phyloP scores from a whole-genome alignment of 2,888 invertebrate genomes.

The Piscicola geometra region DNA sequence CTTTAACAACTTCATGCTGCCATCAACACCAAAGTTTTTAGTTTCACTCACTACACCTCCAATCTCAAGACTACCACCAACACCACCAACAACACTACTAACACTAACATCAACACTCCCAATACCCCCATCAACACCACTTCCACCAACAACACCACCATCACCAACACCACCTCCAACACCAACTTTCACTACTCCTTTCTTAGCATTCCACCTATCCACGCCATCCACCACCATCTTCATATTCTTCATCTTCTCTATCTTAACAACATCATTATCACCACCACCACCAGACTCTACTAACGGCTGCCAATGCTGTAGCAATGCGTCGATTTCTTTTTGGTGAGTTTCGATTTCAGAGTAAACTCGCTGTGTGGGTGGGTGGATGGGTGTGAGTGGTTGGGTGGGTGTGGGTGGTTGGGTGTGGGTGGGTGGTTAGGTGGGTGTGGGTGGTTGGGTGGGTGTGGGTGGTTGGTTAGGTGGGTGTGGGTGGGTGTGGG shows the following conservation, averaged over 20 bases:
- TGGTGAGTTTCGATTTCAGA: background rate
- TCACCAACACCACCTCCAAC: background rate
- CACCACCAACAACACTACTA: background rate
- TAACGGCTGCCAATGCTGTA: too few species aligned
- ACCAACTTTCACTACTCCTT: background rate
- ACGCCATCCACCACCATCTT: background rate
- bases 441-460: too few species aligned
- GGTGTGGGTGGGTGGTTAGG: too few species aligned
- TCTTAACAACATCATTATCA: background rate
- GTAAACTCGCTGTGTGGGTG: too few species aligned
- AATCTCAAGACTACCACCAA: background rate
- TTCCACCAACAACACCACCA: background rate
- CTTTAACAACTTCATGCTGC: too few species aligned
- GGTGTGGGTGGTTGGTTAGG: too few species aligned
- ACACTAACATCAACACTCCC: background rate
- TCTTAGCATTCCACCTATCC: too few species aligned
- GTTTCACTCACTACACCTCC: background rate
- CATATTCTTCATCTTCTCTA: background rate
- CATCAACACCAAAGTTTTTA: background rate
- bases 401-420: too few species aligned
- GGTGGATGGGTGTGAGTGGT: too few species aligned
- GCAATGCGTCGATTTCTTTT: background rate
- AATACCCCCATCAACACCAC: background rate
- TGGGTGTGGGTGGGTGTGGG: too few species aligned
- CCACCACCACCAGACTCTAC: slow-evolving; percentile 6